phyloP scores from a whole-genome alignment of 2,797 vertebrate species.

The Glossophaga mutica region DNA sequence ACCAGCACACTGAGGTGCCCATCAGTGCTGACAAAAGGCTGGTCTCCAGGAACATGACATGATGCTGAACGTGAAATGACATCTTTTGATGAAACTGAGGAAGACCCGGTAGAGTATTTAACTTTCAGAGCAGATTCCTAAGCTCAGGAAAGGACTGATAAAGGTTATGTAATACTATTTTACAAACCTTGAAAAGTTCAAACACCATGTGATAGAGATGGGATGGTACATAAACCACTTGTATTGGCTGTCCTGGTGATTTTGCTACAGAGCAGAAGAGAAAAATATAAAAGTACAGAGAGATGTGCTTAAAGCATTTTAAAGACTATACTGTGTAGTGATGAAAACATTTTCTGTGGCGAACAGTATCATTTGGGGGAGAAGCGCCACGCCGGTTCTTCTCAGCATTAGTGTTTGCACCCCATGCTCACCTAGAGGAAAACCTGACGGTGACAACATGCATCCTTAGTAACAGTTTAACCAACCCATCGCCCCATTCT shows the following conservation, averaged over 20 bases:
- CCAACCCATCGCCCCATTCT: not conserved
- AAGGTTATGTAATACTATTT: slow-evolving; percentile 61
- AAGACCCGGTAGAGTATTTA: not conserved
- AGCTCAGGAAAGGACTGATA: slow-evolving; percentile 47
- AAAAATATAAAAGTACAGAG: slow-evolving; percentile 73
- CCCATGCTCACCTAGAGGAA: not conserved
- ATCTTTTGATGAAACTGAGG: not conserved
- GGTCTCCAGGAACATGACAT: not conserved
- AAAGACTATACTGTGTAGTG: slow-evolving; percentile 60
- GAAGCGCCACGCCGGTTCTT: not conserved
- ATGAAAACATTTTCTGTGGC: slow-evolving; percentile 60
- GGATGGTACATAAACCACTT: slow-evolving; percentile 96
- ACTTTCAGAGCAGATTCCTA: slow-evolving; percentile 39
- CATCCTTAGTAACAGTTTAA: not conserved
- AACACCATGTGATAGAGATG: slow-evolving; percentile 99
- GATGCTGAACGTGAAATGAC: not conserved
- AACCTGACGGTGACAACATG: not conserved
- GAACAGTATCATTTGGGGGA: not conserved
- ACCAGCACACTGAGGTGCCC: not conserved
- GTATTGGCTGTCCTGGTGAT: slow-evolving; percentile 87
- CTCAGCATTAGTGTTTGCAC: not conserved
- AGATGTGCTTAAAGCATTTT: slow-evolving; percentile 66
- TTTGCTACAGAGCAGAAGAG: slow-evolving; percentile 84
- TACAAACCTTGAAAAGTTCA: slow-evolving; percentile 97
- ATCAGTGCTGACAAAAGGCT: not conserved